Evolutionary conservation across 2,797 vertebrate genomes (phyloP).

Genomic region (Pristis pectinata): DNA sequence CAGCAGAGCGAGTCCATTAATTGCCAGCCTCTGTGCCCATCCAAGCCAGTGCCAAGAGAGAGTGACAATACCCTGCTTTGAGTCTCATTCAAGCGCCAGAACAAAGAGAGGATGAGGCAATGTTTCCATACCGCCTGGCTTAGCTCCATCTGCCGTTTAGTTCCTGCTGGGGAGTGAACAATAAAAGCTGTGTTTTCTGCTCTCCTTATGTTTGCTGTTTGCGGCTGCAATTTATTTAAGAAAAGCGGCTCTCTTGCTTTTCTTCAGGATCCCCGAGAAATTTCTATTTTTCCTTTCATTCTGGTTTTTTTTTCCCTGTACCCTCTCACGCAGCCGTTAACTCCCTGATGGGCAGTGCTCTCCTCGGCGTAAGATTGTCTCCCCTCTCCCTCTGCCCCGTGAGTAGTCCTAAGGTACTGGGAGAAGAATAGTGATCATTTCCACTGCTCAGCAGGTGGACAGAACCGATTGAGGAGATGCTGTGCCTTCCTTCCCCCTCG

Average conservation of each 20-base stretch:
- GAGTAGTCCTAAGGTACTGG: not conserved
- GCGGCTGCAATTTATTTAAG: slow-evolving; percentile 23
- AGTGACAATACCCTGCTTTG: slow-evolving; percentile 21
- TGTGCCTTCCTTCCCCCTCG: not conserved
- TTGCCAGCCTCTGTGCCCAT: slow-evolving; percentile 1
- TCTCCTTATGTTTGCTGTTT: slow-evolving; percentile 7
- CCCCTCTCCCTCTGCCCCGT: not conserved
- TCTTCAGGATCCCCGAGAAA: not conserved
- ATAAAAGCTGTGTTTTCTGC: slow-evolving; percentile 29
- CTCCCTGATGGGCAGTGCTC: not conserved
- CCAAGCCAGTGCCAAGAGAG: not conserved
- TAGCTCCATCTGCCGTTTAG: slow-evolving; percentile 2
- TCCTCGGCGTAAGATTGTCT: not conserved
- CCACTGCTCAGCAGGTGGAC: not conserved
- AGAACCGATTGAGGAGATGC: not conserved
- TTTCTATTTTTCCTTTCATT: not conserved
- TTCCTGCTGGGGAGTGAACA: slow-evolving; percentile 15
- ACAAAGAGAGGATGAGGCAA: slow-evolving; percentile 30
- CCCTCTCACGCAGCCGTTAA: not conserved
- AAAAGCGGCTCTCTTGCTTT: slow-evolving; percentile 3
- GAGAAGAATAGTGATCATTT: not conserved
- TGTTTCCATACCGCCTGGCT: slow-evolving; percentile 14
- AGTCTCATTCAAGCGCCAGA: not conserved
- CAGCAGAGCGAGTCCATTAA: slow-evolving; percentile 10
- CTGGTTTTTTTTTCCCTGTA: not conserved